Evolutionary conservation across 2,113 vertebrate species (phyloP).

Genomic region (Sorex fumeus): DNA sequence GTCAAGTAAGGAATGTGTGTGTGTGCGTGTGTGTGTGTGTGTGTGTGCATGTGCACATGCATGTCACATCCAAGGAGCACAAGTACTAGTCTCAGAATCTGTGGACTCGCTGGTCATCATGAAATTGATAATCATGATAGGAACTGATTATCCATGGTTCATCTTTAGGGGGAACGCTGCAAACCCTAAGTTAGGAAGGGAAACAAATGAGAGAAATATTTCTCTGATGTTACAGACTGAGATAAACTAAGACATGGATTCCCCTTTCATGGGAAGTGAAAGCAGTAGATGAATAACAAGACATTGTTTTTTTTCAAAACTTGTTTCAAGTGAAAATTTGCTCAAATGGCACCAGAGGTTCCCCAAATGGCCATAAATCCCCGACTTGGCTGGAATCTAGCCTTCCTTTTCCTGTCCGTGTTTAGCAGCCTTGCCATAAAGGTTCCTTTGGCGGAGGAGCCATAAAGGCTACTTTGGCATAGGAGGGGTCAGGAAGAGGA

Average conservation of each 20-base stretch:
- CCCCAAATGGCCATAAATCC: slow-evolving; percentile 52
- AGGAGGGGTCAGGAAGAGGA: slow-evolving; percentile 37
- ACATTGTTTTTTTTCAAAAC: not conserved
- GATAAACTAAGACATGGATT: slow-evolving; percentile 15
- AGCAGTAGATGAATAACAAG: slow-evolving; percentile 24
- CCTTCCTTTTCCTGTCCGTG: slow-evolving; percentile 35
- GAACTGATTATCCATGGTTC: not conserved
- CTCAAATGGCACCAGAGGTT: slow-evolving; percentile 50
- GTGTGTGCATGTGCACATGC: accelerated
- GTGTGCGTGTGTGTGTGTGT: not conserved
- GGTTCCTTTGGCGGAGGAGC: slow-evolving; percentile 39
- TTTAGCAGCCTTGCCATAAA: slow-evolving; percentile 26
- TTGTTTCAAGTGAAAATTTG: slow-evolving; percentile 69
- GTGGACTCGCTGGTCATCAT: not conserved
- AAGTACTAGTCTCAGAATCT: slow-evolving; percentile 9
- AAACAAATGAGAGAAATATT: not conserved
- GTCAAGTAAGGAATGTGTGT: not conserved
- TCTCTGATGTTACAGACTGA: not conserved
- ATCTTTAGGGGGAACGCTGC: not conserved
- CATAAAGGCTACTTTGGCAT: slow-evolving; percentile 45
- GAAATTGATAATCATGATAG: not conserved
- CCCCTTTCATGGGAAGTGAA: slow-evolving; percentile 60
- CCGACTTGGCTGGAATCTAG: slow-evolving; percentile 36
- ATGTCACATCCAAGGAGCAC: not conserved
- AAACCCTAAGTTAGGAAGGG: not conserved